Percentiles rank a stretch among this genome's conserved stretches.
Conservation (phyloP, 2,888 invertebrate genomes). For the Tetragnatha montana region DNA sequence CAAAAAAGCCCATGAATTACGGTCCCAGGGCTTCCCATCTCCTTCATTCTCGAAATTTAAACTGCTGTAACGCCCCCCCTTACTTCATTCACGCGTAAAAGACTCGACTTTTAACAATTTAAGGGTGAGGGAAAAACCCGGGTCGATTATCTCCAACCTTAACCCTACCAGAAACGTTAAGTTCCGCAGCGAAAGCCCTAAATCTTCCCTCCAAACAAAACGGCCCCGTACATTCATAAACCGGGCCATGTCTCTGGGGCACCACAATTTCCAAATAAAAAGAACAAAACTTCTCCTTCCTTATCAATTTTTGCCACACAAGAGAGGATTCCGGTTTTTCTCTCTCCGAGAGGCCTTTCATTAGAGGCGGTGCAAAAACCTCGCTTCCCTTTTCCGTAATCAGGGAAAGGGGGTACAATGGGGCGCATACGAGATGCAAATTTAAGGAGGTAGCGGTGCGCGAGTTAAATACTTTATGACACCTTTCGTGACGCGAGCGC, state of each 20-base stretch:
- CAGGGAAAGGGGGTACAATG: no score
- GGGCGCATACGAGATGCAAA: slow-evolving; percentile 13
- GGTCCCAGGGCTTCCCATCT: no score
- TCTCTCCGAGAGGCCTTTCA: slow-evolving; percentile 32
- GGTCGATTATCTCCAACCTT: background rate
- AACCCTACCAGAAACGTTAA: background rate
- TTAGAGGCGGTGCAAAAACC: slow-evolving; percentile 24
- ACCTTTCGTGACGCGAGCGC: background rate
- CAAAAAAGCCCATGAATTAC: no score
- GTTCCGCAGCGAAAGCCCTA: background rate
- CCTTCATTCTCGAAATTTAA: no score
- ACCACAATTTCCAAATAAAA: slow-evolving; percentile 38
- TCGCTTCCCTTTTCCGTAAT: slow-evolving; percentile 22
- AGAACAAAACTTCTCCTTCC: slow-evolving; percentile 26
- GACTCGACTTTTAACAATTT: no score
- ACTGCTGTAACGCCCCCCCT: no score
- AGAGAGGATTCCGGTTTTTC: slow-evolving; percentile 30
- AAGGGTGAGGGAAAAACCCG: background rate
- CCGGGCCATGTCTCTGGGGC: slow-evolving; percentile 24
- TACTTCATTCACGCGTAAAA: no score
- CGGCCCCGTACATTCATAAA: slow-evolving; percentile 30
- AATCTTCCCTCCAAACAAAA: slow-evolving; percentile 13
- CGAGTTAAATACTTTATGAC: background rate
- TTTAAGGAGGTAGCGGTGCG: background rate
- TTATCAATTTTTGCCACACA: slow-evolving; percentile 55